These are phyloP conservation scores for Cervus canadensis DNA, from an alignment of 2,113 vertebrate species.

Conservation along the genomic window DNA sequence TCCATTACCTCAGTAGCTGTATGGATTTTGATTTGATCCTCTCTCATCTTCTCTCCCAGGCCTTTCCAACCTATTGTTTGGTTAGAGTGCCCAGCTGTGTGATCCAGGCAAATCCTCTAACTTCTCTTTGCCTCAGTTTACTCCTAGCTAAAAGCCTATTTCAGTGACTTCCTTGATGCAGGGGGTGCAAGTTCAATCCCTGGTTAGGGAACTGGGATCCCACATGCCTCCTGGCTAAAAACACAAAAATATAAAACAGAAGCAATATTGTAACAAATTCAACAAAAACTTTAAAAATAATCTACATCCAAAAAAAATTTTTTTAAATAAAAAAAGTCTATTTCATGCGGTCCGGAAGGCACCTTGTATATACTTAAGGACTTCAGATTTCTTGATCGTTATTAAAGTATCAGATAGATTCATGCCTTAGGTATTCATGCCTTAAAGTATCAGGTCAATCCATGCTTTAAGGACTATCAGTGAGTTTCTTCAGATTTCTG, in stretches of 20 bases:
- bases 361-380: not conserved
- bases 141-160: not conserved
- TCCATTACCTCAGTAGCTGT: not conserved
- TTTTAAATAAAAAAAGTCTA: not conserved
- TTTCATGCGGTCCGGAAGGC: not conserved
- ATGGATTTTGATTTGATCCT: not conserved
- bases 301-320: not conserved
- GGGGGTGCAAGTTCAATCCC: not conserved
- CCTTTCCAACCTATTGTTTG: not conserved
- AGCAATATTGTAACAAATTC: not conserved
- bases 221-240: not conserved
- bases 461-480: not conserved
- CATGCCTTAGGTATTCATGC: not conserved
- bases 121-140: not conserved
- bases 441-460: not conserved
- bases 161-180: not conserved
- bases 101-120: not conserved
- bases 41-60: not conserved
- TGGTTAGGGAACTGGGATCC: not conserved
- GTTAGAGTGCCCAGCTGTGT: not conserved
- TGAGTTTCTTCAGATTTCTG: not conserved
- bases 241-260: not conserved
- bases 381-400: not conserved
- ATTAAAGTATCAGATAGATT: not conserved
- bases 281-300: not conserved